These are phyloP conservation scores for Axea sp. DNA, from an alignment of 2,888 invertebrate species.

Conservation along the genomic window DNA sequence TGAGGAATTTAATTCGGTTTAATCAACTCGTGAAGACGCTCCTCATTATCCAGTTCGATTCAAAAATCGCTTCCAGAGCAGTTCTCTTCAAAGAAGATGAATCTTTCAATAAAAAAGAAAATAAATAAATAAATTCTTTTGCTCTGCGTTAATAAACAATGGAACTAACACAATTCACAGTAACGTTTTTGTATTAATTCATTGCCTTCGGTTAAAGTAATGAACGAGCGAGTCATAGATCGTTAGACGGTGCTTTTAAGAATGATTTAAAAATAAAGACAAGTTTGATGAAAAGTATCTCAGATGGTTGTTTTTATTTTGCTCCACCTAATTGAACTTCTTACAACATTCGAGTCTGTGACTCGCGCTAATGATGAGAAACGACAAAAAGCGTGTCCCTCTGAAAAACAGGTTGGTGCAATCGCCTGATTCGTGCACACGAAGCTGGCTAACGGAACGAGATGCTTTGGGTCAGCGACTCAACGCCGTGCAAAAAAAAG, in stretches of 20 bases:
- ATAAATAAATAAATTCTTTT: too few species aligned
- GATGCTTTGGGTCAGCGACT: conserved; percentile 9
- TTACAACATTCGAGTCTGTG: not conserved
- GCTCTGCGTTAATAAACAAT: too few species aligned
- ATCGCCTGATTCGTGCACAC: not conserved
- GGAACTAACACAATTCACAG: too few species aligned
- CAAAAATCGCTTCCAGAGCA: too few species aligned
- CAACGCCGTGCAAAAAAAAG: not conserved
- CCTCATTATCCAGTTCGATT: too few species aligned
- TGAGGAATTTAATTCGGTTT: conserved; percentile 21
- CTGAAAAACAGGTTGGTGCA: not conserved
- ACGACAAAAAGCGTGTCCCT: not conserved
- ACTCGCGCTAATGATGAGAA: not conserved
- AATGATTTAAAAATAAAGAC: conserved; percentile 27
- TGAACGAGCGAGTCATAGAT: conserved; percentile 43
- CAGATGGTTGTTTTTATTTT: too few species aligned
- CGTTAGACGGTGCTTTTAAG: conserved; percentile 26
- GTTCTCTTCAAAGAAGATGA: too few species aligned
- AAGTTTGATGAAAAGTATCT: too few species aligned
- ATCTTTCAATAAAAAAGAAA: too few species aligned
- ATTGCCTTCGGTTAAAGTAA: not conserved
- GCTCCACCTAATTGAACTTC: too few species aligned
- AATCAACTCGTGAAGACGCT: conserved; percentile 13
- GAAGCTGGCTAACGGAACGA: not conserved
- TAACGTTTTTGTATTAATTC: too few species aligned